Evolutionary conservation across 2,113 vertebrate species (phyloP).

Genomic region (Setophaga coronata): DNA sequence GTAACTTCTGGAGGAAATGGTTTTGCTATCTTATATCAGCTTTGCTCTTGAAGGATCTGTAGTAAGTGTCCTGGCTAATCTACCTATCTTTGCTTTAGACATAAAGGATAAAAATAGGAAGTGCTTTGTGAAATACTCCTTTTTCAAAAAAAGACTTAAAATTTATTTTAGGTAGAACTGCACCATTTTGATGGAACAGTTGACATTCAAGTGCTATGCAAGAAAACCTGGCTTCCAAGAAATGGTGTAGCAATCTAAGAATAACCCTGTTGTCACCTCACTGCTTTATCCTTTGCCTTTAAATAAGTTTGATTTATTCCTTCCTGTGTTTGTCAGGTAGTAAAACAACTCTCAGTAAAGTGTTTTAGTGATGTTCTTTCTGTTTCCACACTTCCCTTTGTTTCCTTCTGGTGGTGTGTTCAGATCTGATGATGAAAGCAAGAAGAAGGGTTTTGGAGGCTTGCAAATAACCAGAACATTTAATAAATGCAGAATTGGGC

Average conservation of each 20-base stretch:
- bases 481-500: background rate
- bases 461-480: background rate
- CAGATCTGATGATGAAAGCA: background rate
- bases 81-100: background rate
- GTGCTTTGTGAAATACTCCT: background rate
- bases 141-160: background rate
- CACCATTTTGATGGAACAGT: background rate
- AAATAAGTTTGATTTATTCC: background rate
- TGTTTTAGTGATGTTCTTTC: background rate
- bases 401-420: background rate
- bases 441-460: background rate
- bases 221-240: background rate
- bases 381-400: background rate
- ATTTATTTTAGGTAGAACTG: background rate
- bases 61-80: background rate
- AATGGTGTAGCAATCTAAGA: background rate
- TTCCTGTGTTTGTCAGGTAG: background rate
- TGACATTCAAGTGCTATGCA: background rate
- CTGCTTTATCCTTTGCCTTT: background rate
- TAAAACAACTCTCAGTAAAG: background rate
- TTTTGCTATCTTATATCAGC: background rate
- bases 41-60: background rate
- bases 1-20: background rate
- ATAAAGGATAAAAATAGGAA: background rate
- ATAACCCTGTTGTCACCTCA: background rate